These are phyloP conservation scores for Sebastes steindachneri DNA, from an alignment of 2,797 vertebrate genomes.

Conservation along the genomic window DNA sequence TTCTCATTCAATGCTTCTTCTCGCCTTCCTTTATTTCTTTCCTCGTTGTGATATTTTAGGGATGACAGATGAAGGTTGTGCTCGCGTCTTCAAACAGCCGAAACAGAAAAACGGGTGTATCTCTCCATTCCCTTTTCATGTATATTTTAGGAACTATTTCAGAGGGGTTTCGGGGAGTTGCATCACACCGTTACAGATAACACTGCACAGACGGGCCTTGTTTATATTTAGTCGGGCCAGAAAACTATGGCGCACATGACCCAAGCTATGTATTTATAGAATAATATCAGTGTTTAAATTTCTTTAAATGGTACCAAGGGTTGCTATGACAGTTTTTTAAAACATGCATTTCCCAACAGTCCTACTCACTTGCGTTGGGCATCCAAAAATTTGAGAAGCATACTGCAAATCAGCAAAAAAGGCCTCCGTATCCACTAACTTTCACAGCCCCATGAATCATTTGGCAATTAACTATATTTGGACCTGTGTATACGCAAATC, in stretches of 20 bases:
- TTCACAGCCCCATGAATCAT: constrained; percentile 25
- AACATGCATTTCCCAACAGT: constrained; percentile 14
- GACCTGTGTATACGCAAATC: constrained; percentile 48
- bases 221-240: constrained; percentile 80
- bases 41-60: constrained; percentile 57
- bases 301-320: constrained; percentile 25
- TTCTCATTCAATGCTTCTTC: constrained; percentile 18
- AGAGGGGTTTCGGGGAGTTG: constrained; percentile 76
- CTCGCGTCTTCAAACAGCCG: constrained; percentile 60
- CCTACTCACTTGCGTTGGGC: not conserved
- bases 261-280: constrained; percentile 72
- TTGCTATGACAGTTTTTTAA: constrained; percentile 19
- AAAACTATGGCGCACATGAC: constrained; percentile 64
- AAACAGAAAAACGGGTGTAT: constrained; percentile 54
- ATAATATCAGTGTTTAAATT: constrained; percentile 50
- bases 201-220: constrained; percentile 58
- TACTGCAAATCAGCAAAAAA: constrained; percentile 23
- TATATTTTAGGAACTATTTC: constrained; percentile 81
- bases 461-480: constrained; percentile 70
- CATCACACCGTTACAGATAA: constrained; percentile 69
- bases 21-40: constrained; percentile 7
- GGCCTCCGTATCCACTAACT: constrained; percentile 5
- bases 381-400: not conserved
- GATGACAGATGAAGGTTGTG: constrained; percentile 63
- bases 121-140: constrained; percentile 72